These are phyloP conservation scores for Rhagonycha lutea DNA, from an alignment of 2,888 invertebrate genomes.

Conservation along the genomic window DNA sequence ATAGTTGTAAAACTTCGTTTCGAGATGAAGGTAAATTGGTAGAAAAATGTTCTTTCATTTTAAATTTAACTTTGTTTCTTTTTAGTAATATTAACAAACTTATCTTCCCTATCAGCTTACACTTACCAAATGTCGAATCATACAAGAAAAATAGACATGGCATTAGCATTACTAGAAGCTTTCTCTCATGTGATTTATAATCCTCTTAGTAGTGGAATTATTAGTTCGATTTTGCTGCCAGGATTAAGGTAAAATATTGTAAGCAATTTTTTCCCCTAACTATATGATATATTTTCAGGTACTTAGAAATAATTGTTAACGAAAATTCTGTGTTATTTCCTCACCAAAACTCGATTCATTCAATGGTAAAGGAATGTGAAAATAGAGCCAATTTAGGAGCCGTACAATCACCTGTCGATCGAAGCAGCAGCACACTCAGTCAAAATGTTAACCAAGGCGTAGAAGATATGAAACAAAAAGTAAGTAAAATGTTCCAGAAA, in stretches of 20 bases:
- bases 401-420: constrained; percentile 28
- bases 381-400: constrained; percentile 44
- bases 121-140: constrained; percentile 61
- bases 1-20: constrained; percentile 62
- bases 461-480: constrained; percentile 64
- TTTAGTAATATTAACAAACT: constrained; percentile 66
- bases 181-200: constrained; percentile 64
- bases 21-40: constrained; percentile 63
- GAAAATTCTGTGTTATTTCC: constrained; percentile 54
- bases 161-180: constrained; percentile 65
- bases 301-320: constrained; percentile 56
- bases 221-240: constrained; percentile 56
- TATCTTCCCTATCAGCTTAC: constrained; percentile 61
- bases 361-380: constrained; percentile 61
- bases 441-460: constrained; percentile 59
- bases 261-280: neutral
- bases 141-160: constrained; percentile 62
- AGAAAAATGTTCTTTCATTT: neutral
- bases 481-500: constrained; percentile 62
- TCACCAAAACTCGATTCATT: constrained; percentile 58
- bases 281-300: constrained; percentile 41
- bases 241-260: constrained; percentile 55
- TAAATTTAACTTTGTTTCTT: constrained; percentile 27
- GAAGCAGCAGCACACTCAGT: constrained; percentile 38
- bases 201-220: constrained; percentile 57